Evolutionary conservation across 1,140 invertebrate genomes (phyloP).

Genomic region (Neelides sp.): DNA sequence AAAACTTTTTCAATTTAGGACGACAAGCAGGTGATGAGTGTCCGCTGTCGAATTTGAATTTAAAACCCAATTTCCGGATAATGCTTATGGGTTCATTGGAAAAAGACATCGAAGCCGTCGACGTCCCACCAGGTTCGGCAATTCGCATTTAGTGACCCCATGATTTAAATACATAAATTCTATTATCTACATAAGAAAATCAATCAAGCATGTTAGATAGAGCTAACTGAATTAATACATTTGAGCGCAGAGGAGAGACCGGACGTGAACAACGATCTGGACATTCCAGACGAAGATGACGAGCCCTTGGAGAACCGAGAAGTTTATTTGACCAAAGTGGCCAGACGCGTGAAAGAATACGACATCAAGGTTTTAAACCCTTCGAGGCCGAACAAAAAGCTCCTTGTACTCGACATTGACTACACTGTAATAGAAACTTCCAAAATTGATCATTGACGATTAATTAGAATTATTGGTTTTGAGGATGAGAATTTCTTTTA

Average conservation of each 20-base stretch:
- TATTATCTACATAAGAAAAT: neutral
- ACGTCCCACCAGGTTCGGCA: constrained; percentile 32
- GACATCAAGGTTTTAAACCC: constrained; percentile 24
- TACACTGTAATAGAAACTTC: constrained; percentile 79
- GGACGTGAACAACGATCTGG: constrained; percentile 58
- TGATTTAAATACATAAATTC: no score
- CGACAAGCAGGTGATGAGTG: constrained; percentile 65
- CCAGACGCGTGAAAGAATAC: constrained; percentile 24
- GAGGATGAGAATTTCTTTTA: no score
- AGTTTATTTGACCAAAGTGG: constrained; percentile 43
- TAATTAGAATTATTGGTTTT: no score
- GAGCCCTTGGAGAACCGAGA: constrained; percentile 69
- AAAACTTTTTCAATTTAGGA: constrained; percentile 44
- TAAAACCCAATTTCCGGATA: constrained; percentile 80
- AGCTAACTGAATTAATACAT: constrained; percentile 55
- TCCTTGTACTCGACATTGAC: constrained; percentile 91
- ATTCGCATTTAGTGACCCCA: no score
- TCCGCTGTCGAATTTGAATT: constrained; percentile 51
- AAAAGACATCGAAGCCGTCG: constrained; percentile 71
- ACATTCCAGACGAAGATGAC: constrained; percentile 49
- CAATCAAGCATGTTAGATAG: neutral
- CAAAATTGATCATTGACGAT: no score
- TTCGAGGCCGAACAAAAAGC: constrained; percentile 51
- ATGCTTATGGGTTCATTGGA: constrained; percentile 96
- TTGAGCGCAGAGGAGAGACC: constrained; percentile 66